Evolutionary conservation across 2,888 invertebrate species (phyloP), one percentile per base, ranked within the genome.

Genomic region (Colostygia pectinataria): DNA sequence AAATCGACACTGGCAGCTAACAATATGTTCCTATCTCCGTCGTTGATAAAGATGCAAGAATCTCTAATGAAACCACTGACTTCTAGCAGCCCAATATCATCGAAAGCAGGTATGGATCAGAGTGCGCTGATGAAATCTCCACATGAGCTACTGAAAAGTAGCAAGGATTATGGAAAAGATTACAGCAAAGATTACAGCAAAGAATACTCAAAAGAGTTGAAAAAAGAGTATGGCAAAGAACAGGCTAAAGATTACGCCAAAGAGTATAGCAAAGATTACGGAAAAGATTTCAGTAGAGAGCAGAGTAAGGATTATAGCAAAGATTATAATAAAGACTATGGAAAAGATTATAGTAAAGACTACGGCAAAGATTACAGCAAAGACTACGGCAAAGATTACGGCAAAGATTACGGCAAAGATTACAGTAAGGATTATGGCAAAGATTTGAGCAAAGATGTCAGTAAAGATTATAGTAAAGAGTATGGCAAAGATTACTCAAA

Each of bases 21-120:
- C 65, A 96, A 95, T 70, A 94, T 96, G 91, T 96, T 95, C 59
- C 89, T 96, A 63, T 93, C 95, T 4, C 95, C 95, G 10, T 93
- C 94, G 24, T 77, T 94, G 51, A 91, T 95, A 57, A 95, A 95
- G 83, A 93, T 95, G 90, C 94, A 94, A 69, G 93, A 93, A 68
- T 83, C 91, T 27, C 68, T 91, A 5, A 77, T 93, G 53, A 93
- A 93, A 71, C 93, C 93, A 1, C 75, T 93, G 15, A 91, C 92
- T 1, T 90, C 86, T 5, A 92, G 91, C 55, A 92, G 91, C 71
- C 91, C 93, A 0, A 83, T 92, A 57, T 78, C 88, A 24, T 65
- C 87, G 2, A 91, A 90, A 72, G 81, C 75, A 13, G 83, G 83
- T 5, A 68, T 86, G 47, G 91, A 91, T 66, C 88, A 87, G 57